A percentile compares a stretch with the other conserved stretches of the same genome.
phyloP scores from a whole-genome alignment of 2,113 vertebrate species.

The Sterna hirundo region DNA sequence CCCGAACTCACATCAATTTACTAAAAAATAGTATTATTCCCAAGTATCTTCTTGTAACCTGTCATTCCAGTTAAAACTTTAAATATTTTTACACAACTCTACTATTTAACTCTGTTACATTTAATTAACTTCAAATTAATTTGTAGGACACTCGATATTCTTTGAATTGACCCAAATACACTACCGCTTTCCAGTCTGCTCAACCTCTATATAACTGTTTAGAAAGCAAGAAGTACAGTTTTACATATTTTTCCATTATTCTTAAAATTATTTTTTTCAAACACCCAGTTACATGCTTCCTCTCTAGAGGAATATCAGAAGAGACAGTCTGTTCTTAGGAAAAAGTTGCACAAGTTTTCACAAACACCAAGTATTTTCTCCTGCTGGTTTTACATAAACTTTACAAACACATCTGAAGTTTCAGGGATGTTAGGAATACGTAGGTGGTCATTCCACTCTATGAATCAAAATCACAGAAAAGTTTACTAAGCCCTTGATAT shows the following conservation, averaged over 20 bases:
- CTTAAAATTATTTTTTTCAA: not conserved
- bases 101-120: not conserved
- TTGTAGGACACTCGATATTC: not conserved
- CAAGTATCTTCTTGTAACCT: not conserved
- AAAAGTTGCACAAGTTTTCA: not conserved
- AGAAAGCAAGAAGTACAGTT: not conserved
- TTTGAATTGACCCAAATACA: not conserved
- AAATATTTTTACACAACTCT: not conserved
- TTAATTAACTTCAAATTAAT: not conserved
- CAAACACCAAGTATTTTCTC: not conserved
- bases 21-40: not conserved
- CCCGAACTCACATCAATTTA: not conserved
- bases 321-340: not conserved
- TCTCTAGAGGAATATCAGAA: not conserved
- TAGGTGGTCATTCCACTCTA: not conserved
- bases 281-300: not conserved
- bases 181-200: not conserved
- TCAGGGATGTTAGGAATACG: not conserved
- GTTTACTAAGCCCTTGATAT: not conserved
- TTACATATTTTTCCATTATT: not conserved
- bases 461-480: not conserved
- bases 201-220: not conserved
- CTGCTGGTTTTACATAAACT: not conserved
- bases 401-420: not conserved
- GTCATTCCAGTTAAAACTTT: not conserved